Percentiles rank a stretch among this genome's conserved stretches.
Conservation (phyloP, 2,797 vertebrate species). For the Vireo griseus region DNA sequence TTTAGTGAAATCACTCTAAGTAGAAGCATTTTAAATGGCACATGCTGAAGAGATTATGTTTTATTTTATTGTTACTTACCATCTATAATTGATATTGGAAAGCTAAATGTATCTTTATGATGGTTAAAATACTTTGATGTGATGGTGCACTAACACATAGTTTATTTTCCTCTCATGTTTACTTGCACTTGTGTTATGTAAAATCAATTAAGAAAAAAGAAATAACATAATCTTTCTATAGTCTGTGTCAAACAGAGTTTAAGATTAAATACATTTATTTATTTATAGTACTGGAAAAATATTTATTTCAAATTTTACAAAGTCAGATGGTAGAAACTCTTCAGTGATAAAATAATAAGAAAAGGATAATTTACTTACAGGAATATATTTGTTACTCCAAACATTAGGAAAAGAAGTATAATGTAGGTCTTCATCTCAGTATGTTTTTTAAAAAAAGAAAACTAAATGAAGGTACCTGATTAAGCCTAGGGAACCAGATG, state of each 20-base stretch:
- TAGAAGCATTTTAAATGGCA: neutral
- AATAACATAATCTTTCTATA: neutral
- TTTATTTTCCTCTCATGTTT: neutral
- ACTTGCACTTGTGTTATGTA: neutral
- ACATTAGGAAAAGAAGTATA: neutral
- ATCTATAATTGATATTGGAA: neutral
- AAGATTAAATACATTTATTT: neutral
- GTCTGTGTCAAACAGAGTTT: neutral
- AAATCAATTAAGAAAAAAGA: neutral
- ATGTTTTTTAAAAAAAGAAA: neutral
- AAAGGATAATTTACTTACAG: neutral
- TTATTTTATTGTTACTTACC: neutral
- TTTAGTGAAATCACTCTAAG: neutral
- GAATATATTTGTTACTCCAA: neutral
- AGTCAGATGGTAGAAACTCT: neutral
- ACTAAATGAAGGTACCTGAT: neutral
- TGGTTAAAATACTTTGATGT: neutral
- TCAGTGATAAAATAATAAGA: neutral
- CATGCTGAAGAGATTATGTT: neutral
- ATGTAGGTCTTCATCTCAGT: neutral
- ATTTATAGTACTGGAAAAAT: neutral
- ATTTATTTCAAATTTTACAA: neutral
- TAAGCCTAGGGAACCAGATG: neutral
- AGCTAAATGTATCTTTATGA: neutral
- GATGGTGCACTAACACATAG: fast-evolving